Evolutionary conservation across 2,888 invertebrate genomes (phyloP), one percentile per base, ranked within the genome.

Genomic region (Meghimatium bilineatum): DNA sequence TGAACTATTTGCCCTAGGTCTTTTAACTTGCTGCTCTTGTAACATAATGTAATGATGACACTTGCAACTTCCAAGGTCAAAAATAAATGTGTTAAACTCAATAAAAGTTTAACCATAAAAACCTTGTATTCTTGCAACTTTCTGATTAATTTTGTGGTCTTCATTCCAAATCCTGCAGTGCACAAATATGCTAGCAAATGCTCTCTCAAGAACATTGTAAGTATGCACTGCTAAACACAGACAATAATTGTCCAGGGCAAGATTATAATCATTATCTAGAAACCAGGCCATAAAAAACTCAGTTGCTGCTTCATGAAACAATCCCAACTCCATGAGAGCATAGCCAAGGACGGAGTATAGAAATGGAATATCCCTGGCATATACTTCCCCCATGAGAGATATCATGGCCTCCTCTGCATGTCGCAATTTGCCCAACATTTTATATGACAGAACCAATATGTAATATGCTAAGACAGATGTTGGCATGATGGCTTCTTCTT

Each of bases 401-500:
- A 91, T 83, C 49, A 93, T 89, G 67, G 89, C 88, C 12, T 90
- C 88, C 71, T 92, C 92, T 0, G 92, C 93, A 67, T 90, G 89
- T 0, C 87, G 85, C 60, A 88, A 86, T 72, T 91, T 86, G 20
- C 89, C 87, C 26, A 92, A 84, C 75, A 90, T 88, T 78, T 91
- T 91, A 88, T 91, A 89, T 66, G 91, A 92, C 10, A 93, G 88
- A n/a, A 93, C 87, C n/a, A 91, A 89, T 23, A 93, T 87, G 85
- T 91, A 93, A 49, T 91, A 85, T 12, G 91, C 91, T 56, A 93
- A 88, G 52, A 91, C 89, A 3, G 90, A 85, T 0, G 91, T 88
- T 32, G 93, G 92, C 38, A 93, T 87, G 10, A 91, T 88, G n/a
- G 92, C 90, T 84, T 92, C 92, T 76, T 93, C 93, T 78, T 91